A percentile compares a stretch with the other conserved stretches of the same genome.
Conservation (phyloP, 2,797 vertebrate species). For the Paratrypauchen microcephalus region DNA sequence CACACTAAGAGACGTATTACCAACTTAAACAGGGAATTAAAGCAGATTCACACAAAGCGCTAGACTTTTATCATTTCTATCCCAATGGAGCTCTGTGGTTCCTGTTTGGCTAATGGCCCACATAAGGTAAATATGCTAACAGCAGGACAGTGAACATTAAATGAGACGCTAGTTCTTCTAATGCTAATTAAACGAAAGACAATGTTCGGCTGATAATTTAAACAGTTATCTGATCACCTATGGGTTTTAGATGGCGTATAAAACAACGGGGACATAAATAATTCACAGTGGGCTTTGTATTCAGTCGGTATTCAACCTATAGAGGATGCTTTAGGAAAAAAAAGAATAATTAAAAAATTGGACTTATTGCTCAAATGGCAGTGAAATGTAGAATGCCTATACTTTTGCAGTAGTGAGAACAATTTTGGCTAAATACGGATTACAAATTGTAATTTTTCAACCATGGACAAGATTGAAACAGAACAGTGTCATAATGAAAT, state of each 20-base stretch:
- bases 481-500: too few relatives aligned
- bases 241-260: background rate
- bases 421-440: background rate
- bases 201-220: background rate
- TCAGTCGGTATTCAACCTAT: too few relatives aligned
- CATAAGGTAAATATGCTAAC: conserved; percentile 50
- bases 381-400: background rate
- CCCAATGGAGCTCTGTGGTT: conserved; percentile 32
- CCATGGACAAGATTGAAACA: background rate
- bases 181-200: background rate
- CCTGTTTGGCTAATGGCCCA: conserved; percentile 51
- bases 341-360: too few relatives aligned
- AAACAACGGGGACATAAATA: too few relatives aligned
- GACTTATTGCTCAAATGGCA: background rate
- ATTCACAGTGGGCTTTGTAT: too few relatives aligned
- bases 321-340: too few relatives aligned
- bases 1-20: conserved; percentile 15
- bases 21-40: conserved; percentile 40
- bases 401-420: background rate
- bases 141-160: conserved; percentile 44
- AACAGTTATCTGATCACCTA: background rate
- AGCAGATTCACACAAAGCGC: conserved; percentile 32
- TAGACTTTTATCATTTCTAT: conserved; percentile 39
- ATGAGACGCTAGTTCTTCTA: conserved; percentile 29
- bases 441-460: background rate